These are phyloP conservation scores for Chaetophractus vellerosus DNA, from an alignment of 2,797 vertebrate species.

Conservation along the genomic window DNA sequence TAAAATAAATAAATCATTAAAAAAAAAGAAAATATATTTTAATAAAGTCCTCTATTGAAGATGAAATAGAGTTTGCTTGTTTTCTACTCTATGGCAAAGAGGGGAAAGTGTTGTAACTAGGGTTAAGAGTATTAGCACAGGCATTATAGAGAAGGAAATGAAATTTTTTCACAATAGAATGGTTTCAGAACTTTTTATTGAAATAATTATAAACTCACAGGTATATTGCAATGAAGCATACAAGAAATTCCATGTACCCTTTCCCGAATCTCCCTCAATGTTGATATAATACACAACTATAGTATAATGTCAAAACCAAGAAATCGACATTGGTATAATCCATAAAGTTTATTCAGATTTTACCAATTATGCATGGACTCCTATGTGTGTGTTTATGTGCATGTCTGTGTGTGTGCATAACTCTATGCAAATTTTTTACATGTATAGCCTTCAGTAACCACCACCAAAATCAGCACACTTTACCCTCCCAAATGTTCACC, in stretches of 20 bases:
- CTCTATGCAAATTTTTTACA: not conserved
- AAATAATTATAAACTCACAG: not conserved
- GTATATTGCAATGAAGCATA: not conserved
- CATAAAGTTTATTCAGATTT: not conserved
- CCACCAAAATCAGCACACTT: not conserved
- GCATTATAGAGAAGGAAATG: not conserved
- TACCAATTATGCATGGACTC: not conserved
- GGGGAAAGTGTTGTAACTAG: not conserved
- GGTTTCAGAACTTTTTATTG: not conserved
- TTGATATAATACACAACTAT: not conserved
- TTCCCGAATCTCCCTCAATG: not conserved
- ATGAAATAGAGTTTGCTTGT: not conserved
- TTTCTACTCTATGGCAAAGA: not conserved
- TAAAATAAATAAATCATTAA: too few species aligned
- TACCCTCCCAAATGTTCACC: not conserved
- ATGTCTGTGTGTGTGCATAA: not conserved
- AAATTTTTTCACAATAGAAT: not conserved
- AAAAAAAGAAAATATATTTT: not conserved
- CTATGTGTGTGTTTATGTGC: not conserved
- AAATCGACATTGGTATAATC: not conserved
- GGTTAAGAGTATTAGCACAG: not conserved
- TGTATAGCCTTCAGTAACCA: not conserved
- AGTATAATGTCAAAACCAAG: not conserved
- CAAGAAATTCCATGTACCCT: not conserved
- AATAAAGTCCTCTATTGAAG: not conserved